A percentile compares a stretch with the other conserved stretches of the same genome.
These are phyloP conservation scores for Cryptoblepharus egeriae DNA, from an alignment of 2,797 vertebrate genomes.

Conservation along the genomic window DNA sequence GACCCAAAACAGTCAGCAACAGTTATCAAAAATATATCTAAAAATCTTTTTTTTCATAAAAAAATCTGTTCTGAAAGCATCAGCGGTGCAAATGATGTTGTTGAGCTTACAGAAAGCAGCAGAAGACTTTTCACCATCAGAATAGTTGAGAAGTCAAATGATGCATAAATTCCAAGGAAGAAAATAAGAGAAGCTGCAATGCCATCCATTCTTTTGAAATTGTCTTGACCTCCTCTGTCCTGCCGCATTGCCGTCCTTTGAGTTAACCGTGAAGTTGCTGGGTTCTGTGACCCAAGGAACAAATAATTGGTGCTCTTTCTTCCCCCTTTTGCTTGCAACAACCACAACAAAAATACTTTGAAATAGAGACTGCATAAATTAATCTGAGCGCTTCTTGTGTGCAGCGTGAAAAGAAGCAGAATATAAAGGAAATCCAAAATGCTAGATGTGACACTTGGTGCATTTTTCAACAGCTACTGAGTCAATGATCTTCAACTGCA, in stretches of 20 bases:
- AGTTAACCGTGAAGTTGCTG: conserved; percentile 22
- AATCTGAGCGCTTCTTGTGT: conserved; percentile 33
- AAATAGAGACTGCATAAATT: conserved; percentile 24
- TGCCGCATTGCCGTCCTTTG: conserved; percentile 14
- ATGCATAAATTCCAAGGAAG: conserved; percentile 21
- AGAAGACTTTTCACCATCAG: conserved; percentile 23
- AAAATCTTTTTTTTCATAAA: conserved; percentile 29
- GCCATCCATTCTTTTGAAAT: conserved; percentile 29
- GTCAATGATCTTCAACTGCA: conserved; percentile 28
- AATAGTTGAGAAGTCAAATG: conserved; percentile 48
- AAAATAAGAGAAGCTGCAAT: conserved; percentile 20
- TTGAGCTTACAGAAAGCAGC: conserved; percentile 29
- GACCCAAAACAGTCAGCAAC: neutral
- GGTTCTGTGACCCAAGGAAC: conserved; percentile 17
- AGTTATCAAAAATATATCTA: conserved; percentile 34
- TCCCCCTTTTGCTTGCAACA: neutral
- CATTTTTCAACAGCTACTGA: conserved; percentile 31
- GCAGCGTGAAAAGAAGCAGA: conserved; percentile 16
- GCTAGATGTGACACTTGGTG: conserved; percentile 43
- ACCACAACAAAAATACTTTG: conserved; percentile 38
- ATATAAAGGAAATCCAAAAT: neutral
- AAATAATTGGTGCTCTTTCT: conserved; percentile 26
- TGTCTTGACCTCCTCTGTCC: conserved; percentile 15
- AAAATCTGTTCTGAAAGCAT: conserved; percentile 14
- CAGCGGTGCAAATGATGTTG: conserved; percentile 33